A percentile compares a stretch with the other conserved stretches of the same genome.
Evolutionary conservation across 2,113 vertebrate genomes (phyloP).

Genomic region (Gymnarchus niloticus): DNA sequence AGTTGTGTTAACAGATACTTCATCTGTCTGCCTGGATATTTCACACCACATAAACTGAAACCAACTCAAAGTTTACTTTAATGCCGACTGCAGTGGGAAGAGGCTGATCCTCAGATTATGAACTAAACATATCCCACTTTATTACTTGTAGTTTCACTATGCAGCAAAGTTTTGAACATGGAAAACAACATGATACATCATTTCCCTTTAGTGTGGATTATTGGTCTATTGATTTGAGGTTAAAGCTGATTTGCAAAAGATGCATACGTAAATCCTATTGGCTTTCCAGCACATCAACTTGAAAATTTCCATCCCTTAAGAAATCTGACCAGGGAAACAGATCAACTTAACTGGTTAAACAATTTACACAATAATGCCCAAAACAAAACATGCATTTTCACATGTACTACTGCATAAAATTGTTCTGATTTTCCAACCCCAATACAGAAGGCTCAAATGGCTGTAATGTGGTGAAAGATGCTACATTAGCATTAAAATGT

Average conservation of each 20-base stretch:
- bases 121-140: background rate
- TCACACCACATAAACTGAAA: too few relatives aligned
- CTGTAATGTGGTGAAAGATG: background rate
- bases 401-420: background rate
- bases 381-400: background rate
- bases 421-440: background rate
- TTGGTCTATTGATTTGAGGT: background rate
- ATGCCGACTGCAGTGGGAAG: background rate
- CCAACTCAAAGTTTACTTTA: background rate
- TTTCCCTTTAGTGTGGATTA: background rate
- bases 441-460: background rate
- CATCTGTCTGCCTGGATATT: too few relatives aligned
- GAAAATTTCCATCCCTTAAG: background rate
- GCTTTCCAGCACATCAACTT: background rate
- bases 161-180: background rate
- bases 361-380: background rate
- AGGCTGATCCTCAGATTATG: background rate
- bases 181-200: background rate
- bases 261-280: background rate
- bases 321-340: too few relatives aligned
- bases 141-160: background rate
- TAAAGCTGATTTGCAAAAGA: background rate
- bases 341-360: background rate
- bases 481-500: too few relatives aligned
- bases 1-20: too few relatives aligned